Base-by-base conservation (phyloP, 1,140 invertebrate genomes). In the Sipha flava region DNA sequence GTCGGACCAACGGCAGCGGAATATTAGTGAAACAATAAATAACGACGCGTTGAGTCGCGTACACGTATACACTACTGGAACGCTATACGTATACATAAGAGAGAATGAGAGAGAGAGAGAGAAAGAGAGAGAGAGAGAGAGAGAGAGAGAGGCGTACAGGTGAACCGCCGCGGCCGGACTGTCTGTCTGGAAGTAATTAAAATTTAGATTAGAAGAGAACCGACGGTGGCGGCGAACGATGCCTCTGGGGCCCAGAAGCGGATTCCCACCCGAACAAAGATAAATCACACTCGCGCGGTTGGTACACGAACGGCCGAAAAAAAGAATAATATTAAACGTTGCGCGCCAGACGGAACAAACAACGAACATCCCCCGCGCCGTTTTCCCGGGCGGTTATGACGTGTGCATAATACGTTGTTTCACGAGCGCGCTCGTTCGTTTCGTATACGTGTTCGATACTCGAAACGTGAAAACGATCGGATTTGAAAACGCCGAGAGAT, bases 11-110 rank as follows among this genome's bases (percentile, higher is more conserved):
- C 73, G 73, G 73, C 73, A 77, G 73, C 73, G 73, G 49, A 43
- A 77, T 77, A 77, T 77, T 77, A 77, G 73, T 77, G 34, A 77
- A 77, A 77, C 73, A 43, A 77, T 77, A 77, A 77, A 77, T 77
- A 59, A 77, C 29, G 73, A 77, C 73, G 73, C 49, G 73, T 37
- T 34, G 73, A 77, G 52, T n/a, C 16, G 45, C 34, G 23, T 14
- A 23, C 37, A 16, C 21, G 59, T 62, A 18, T n/a, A 34, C 64
- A 9, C 16, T 29, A 9, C 21, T 23, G n/a, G n/a, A n/a, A n/a
- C n/a, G n/a, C n/a, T n/a, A n/a, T n/a, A n/a, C n/a, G n/a, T n/a
- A n/a, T n/a, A n/a, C n/a, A n/a, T n/a, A n/a, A n/a, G n/a, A n/a
- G n/a, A n/a, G n/a, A n/a, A n/a, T n/a, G n/a, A n/a, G n/a, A n/a